These are phyloP conservation scores for Alethe castanea DNA, from an alignment of 2,113 vertebrate genomes.

Conservation along the genomic window DNA sequence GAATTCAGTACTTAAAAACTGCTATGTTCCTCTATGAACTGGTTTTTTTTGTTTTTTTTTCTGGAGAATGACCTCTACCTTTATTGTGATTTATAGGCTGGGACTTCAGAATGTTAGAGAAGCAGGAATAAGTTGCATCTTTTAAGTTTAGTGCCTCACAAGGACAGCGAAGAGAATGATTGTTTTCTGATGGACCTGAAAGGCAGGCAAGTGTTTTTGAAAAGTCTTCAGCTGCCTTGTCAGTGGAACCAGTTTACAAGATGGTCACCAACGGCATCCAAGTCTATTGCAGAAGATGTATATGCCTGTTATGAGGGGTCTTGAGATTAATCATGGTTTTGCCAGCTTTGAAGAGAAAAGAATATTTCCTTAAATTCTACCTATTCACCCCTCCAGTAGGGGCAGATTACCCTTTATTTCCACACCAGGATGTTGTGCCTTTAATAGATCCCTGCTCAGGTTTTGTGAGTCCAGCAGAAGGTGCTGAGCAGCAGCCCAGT, in stretches of 20 bases:
- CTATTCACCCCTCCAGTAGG: not conserved
- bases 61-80: not conserved
- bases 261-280: not conserved
- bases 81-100: not conserved
- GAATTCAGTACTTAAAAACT: not conserved
- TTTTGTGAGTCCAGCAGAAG: conserved; percentile 66
- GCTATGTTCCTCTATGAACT: not conserved
- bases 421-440: conserved; percentile 52
- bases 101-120: not conserved
- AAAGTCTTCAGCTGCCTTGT: not conserved
- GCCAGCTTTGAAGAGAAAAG: conserved; percentile 52
- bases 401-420: conserved; percentile 31
- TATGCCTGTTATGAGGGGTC: conserved; percentile 30
- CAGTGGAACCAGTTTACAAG: not conserved
- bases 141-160: not conserved
- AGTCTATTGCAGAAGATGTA: conserved; percentile 18
- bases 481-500: conserved; percentile 54
- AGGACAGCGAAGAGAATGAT: not conserved
- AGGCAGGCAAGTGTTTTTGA: not conserved
- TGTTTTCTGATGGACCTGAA: not conserved
- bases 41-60: not conserved
- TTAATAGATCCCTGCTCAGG: conserved; percentile 64
- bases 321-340: conserved; percentile 29
- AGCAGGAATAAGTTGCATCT: not conserved
- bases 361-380: conserved; percentile 56